Percentiles rank a stretch among this genome's conserved stretches.
These are phyloP conservation scores for Drosophila paracracens DNA, from an alignment of 2,888 invertebrate species.

Conservation along the genomic window DNA sequence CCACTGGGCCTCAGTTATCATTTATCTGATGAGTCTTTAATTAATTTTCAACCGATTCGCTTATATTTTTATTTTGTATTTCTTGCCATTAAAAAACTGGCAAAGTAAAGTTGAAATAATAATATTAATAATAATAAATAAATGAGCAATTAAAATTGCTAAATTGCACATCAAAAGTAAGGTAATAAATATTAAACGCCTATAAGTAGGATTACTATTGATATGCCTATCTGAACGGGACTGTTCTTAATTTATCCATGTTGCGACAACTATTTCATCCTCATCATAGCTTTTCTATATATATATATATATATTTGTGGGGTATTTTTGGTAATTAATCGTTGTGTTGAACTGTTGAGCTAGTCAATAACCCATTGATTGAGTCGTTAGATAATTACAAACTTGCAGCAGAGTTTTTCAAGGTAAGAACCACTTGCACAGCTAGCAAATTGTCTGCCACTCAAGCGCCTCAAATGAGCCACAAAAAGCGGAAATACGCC, in stretches of 20 bases:
- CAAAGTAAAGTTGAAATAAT: constrained; percentile 1
- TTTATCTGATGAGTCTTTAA: constrained; percentile 78
- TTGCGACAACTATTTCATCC: background rate
- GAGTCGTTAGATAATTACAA: background rate
- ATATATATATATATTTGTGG: background rate
- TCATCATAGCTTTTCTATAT: background rate
- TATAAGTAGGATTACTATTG: background rate
- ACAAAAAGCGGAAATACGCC: constrained; percentile 64
- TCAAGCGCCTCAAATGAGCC: constrained; percentile 64
- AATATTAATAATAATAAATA: background rate
- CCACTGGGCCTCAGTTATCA: constrained; percentile 39
- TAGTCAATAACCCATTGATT: constrained; percentile 1
- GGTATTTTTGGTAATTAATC: background rate
- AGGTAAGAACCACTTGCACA: constrained; percentile 7
- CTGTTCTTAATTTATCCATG: background rate
- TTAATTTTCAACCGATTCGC: constrained; percentile 60
- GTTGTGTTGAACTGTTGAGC: background rate
- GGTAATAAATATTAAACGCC: background rate
- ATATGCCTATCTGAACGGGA: background rate
- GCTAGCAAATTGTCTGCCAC: constrained; percentile 26
- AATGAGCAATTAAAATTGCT: background rate
- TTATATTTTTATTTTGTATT: constrained; percentile 23
- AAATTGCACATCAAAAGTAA: background rate
- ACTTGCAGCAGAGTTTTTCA: background rate
- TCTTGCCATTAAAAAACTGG: background rate